A percentile compares a stretch with the other conserved stretches of the same genome.
phyloP scores from a whole-genome alignment of 2,113 vertebrate genomes.

The Pteropus alecto region DNA sequence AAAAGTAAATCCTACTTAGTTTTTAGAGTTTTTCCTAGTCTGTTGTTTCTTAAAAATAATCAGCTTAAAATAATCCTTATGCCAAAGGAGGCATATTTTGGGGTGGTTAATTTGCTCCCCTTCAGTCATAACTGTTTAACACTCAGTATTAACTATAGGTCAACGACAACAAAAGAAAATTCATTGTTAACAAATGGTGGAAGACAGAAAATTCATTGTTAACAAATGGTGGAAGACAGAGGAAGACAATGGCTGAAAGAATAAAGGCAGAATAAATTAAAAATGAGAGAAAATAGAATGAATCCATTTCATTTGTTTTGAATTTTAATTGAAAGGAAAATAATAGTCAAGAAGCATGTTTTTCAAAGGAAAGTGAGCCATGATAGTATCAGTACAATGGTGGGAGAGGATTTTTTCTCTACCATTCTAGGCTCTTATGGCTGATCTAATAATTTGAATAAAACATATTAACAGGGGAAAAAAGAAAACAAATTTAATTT shows the following conservation, averaged over 20 bases:
- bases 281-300: neutral
- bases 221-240: neutral
- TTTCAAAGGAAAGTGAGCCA: neutral
- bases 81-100: neutral
- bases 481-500: neutral
- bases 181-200: neutral
- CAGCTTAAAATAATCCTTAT: neutral
- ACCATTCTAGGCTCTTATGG: neutral
- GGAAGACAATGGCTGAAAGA: too few relatives aligned
- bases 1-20: neutral
- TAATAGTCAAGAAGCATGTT: neutral
- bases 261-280: neutral
- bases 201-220: neutral
- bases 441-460: neutral
- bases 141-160: neutral
- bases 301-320: neutral
- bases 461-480: neutral
- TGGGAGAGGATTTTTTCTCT: neutral
- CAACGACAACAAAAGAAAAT: neutral
- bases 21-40: neutral
- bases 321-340: neutral
- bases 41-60: neutral
- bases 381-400: neutral
- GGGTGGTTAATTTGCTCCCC: too few relatives aligned
- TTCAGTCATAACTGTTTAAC: neutral